Base-by-base conservation (phyloP, 2,888 invertebrate genomes). In the Eretmocerus hayati region DNA sequence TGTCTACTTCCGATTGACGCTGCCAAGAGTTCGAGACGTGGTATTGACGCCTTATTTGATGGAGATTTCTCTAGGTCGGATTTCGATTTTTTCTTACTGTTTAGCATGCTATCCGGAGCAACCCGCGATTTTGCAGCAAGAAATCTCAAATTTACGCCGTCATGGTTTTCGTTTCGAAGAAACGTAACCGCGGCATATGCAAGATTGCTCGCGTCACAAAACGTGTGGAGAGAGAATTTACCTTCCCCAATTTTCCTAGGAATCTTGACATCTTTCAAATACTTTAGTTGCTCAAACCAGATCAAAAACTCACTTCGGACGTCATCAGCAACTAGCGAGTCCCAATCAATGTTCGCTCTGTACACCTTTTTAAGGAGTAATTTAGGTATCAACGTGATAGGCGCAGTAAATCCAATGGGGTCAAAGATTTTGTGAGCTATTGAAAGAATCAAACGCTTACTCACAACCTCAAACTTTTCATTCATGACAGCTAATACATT, bases 151-250 rank as follows among this genome's bases (percentile, higher is more conserved):
- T n/a, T n/a, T n/a, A n/a, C n/a, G n/a, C n/a, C n/a, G n/a, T n/a
- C n/a, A n/a, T n/a, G n/a, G n/a, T n/a, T n/a, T n/a, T n/a, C n/a
- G n/a, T n/a, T n/a, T 8, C 52, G 26, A 4, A 46, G 39, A 41
- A 53, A 56, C 5, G 46, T 43, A 1, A 48, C 58, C 0, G 64
- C 53, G 3, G 62, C 60, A 33, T 66, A 65, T 0, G 62, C 62
- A 2, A 19, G 9, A 20, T 53, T 45, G 30, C 61, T 59, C 0
- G 62, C 63, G 44, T 67, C 63, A n/a, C 52, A 51, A 48, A 65
- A 65, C 0, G 55, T 53, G 36, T 66, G 65, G 13, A 62, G 32
- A 19, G 55, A 52, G n/a, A 53, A 38, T 5, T 45, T 18, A 1
- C 47, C 50, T n/a, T n/a, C 20, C 1, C 36, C 53, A 8, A 52